A percentile compares a stretch with the other conserved stretches of the same genome.
Conservation (phyloP, 2,797 vertebrate genomes). For the Pangasius larnaudii region DNA sequence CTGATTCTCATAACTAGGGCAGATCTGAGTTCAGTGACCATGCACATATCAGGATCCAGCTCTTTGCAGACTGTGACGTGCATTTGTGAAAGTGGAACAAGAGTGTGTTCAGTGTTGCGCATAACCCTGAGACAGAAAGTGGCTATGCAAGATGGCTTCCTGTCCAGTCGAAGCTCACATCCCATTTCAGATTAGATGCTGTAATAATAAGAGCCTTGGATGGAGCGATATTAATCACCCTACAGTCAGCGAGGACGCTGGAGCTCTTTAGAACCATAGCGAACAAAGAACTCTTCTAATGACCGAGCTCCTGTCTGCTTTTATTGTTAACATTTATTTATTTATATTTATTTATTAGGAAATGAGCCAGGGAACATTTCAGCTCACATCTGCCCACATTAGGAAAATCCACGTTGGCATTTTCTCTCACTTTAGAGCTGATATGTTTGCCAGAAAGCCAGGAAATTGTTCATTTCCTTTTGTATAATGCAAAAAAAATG, state of each 20-base stretch:
- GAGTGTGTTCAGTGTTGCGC: slow-evolving; percentile 7
- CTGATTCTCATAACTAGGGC: slow-evolving; percentile 47
- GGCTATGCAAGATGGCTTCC: slow-evolving; percentile 9
- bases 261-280: neutral
- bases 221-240: slow-evolving; percentile 23
- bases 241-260: neutral
- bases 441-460: neutral
- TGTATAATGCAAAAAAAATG: neutral
- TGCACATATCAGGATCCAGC: slow-evolving; percentile 33
- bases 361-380: neutral
- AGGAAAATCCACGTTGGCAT: neutral
- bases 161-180: slow-evolving; percentile 11
- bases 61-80: slow-evolving; percentile 26
- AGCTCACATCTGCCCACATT: slow-evolving; percentile 9
- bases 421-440: neutral
- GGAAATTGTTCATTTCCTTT: neutral
- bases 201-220: neutral
- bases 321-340: neutral
- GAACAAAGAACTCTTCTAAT: neutral
- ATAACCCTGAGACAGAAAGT: neutral
- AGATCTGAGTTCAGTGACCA: slow-evolving; percentile 37
- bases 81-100: slow-evolving; percentile 45
- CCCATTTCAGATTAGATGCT: slow-evolving; percentile 6
- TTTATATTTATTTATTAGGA: neutral
- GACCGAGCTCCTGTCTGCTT: neutral